A percentile compares a stretch with the other conserved stretches of the same genome.
These are phyloP conservation scores for Tetragonisca angustula DNA, from an alignment of 2,888 invertebrate species.

Conservation along the genomic window DNA sequence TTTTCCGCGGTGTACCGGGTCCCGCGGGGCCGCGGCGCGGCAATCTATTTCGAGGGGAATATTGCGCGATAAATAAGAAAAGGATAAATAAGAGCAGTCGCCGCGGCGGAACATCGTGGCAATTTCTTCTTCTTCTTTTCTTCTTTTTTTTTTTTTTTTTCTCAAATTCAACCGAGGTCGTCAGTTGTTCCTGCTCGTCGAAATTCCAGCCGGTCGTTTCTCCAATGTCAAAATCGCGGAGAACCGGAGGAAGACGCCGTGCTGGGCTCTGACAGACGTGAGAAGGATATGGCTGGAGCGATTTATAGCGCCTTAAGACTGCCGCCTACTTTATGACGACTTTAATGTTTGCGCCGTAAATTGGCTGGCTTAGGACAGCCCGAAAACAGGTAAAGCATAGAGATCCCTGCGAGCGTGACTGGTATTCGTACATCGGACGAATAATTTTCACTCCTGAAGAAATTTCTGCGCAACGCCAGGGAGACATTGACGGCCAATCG, in stretches of 20 bases:
- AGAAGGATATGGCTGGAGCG: slow-evolving; percentile 55
- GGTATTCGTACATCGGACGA: slow-evolving; percentile 55
- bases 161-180: neutral
- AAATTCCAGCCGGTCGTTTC: neutral
- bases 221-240: slow-evolving; percentile 12
- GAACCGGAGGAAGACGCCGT: slow-evolving; percentile 14
- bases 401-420: slow-evolving; percentile 58
- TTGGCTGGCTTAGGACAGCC: slow-evolving; percentile 69
- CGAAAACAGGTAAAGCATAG: slow-evolving; percentile 68
- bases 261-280: slow-evolving; percentile 33
- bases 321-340: slow-evolving; percentile 71
- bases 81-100: neutral
- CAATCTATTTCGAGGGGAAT: slow-evolving; percentile 18
- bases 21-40: slow-evolving; percentile 10
- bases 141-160: neutral
- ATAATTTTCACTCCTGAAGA: slow-evolving; percentile 47
- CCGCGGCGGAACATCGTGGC: neutral
- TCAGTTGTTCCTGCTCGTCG: neutral
- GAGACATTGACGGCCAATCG: neutral
- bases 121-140: neutral
- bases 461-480: neutral
- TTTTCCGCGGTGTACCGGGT: slow-evolving; percentile 21
- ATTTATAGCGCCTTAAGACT: slow-evolving; percentile 71
- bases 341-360: slow-evolving; percentile 75
- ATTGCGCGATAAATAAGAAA: slow-evolving; percentile 29